Percentiles rank a stretch among this genome's conserved stretches.
phyloP scores from a whole-genome alignment of 2,888 invertebrate genomes.

The Eupithecia tripunctaria region DNA sequence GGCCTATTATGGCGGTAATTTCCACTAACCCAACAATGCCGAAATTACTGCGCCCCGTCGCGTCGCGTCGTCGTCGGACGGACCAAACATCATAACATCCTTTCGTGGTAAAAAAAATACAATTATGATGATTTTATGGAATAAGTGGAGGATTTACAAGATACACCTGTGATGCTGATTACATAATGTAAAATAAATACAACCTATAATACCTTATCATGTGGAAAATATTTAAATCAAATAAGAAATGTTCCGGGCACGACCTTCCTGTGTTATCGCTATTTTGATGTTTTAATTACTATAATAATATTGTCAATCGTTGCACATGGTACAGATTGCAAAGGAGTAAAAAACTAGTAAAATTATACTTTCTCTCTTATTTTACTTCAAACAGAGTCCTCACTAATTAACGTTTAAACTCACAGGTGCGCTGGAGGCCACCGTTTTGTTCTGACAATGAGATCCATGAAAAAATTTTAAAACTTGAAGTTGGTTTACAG shows the following conservation, averaged over 20 bases:
- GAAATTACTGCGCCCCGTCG: too few relatives aligned
- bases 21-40: too few relatives aligned
- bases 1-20: too few relatives aligned
- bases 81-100: too few relatives aligned
- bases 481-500: too few relatives aligned
- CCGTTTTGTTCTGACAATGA: too few relatives aligned
- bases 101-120: too few relatives aligned
- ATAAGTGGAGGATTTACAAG: not conserved
- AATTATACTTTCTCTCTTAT: not conserved
- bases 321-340: not conserved
- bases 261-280: slow-evolving; percentile 35
- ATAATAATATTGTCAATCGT: slow-evolving; percentile 32
- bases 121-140: too few relatives aligned
- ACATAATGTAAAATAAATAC: not conserved
- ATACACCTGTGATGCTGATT: not conserved
- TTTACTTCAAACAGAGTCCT: not conserved
- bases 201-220: not conserved
- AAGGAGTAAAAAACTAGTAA: not conserved
- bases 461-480: too few relatives aligned
- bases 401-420: not conserved
- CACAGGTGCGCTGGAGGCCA: not conserved
- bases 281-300: slow-evolving; percentile 37
- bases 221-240: slow-evolving; percentile 1
- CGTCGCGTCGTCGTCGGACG: too few relatives aligned
- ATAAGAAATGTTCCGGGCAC: slow-evolving; percentile 20